These are phyloP conservation scores for Triplophysa tibetana DNA, from an alignment of 2,113 vertebrate genomes.

Conservation along the genomic window DNA sequence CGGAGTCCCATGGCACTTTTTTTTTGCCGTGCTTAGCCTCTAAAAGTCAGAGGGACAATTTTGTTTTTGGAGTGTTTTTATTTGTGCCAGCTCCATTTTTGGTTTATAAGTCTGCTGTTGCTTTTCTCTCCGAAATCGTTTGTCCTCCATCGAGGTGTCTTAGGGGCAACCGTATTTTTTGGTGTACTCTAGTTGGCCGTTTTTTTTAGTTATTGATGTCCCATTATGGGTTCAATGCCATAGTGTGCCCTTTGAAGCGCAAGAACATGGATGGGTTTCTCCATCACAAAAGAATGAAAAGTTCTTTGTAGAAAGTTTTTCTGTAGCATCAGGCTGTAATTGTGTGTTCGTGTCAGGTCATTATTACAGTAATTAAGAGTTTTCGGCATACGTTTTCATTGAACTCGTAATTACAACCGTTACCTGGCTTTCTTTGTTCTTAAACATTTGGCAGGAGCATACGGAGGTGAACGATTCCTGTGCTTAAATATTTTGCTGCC, in stretches of 20 bases:
- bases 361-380: no score
- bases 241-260: neutral
- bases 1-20: slow-evolving; percentile 27
- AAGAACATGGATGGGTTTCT: neutral
- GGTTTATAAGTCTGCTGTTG: slow-evolving; percentile 4
- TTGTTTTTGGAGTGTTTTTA: slow-evolving; percentile 14
- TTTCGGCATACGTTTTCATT: no score
- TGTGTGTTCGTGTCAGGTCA: no score
- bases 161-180: neutral
- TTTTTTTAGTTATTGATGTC: neutral
- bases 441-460: no score
- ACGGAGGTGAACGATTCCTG: no score
- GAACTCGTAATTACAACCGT: no score
- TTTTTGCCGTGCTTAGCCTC: slow-evolving; percentile 1
- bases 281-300: neutral
- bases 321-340: neutral
- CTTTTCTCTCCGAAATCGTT: neutral
- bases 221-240: neutral
- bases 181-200: neutral
- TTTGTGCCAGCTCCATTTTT: slow-evolving; percentile 22
- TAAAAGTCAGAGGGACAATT: slow-evolving; percentile 2
- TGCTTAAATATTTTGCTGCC: no score
- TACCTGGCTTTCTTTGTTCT: no score
- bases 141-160: neutral
- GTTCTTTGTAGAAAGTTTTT: neutral